These are phyloP conservation scores for Trachymyrmex cornetzi DNA, from an alignment of 1,140 invertebrate species.

Conservation along the genomic window DNA sequence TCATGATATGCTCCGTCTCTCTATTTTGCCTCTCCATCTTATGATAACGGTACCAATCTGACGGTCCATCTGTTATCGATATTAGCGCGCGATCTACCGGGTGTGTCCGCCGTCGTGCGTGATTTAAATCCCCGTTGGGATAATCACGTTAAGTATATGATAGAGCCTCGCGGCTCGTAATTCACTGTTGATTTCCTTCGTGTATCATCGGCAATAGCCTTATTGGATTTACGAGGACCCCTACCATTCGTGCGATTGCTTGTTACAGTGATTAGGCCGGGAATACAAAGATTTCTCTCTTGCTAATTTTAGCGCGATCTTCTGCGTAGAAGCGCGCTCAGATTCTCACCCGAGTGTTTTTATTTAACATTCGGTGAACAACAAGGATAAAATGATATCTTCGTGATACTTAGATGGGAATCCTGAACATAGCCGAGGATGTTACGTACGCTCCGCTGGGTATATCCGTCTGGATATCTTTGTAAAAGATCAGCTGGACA, in stretches of 20 bases:
- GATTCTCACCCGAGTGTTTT: too few species aligned
- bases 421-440: too few species aligned
- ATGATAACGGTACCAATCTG: constrained; percentile 41
- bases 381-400: too few species aligned
- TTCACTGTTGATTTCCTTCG: constrained; percentile 23
- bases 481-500: constrained; percentile 5
- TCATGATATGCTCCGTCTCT: neutral
- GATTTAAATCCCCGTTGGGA: constrained; percentile 22
- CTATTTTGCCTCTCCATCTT: constrained; percentile 56
- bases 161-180: neutral
- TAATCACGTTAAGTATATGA: constrained; percentile 46
- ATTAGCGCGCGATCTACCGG: constrained; percentile 7
- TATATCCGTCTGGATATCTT: neutral
- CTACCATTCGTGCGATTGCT: neutral
- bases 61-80: constrained; percentile 54
- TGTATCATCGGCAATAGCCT: constrained; percentile 6
- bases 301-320: neutral
- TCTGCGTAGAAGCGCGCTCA: neutral
- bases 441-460: neutral
- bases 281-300: neutral
- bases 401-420: too few species aligned
- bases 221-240: constrained; percentile 13
- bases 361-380: too few species aligned
- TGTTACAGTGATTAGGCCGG: neutral
- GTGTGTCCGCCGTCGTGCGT: neutral